Evolutionary conservation across 2,888 invertebrate genomes (phyloP), one percentile per base, ranked within the genome.

Genomic region (Eupithecia insigniata): DNA sequence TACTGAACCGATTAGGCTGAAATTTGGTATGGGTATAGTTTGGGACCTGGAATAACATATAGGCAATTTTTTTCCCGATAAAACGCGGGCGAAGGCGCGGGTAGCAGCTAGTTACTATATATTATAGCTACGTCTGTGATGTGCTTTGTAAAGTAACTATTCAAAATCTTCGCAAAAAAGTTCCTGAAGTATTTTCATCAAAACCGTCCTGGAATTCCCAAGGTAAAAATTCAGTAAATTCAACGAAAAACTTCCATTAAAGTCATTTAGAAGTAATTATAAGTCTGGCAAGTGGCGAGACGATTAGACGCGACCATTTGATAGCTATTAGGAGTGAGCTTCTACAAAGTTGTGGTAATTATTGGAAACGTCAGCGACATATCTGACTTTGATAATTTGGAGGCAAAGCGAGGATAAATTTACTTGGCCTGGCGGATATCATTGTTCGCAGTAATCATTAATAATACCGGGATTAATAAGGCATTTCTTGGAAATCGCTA

Each of bases 241-340:
- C 71, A 71, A 67, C 67, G 75, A 84, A 86, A 87, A 84, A 83
- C 82, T 81, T 81, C 82, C 84, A 84, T 85, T 84, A 86, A 86
- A 87, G 84, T 87, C 80, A 84, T 87, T 87, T 81, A 69, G 77
- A 85, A 88, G 84, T 87, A 85, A 87, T 88, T 87, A 87, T 80
- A 84, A 86, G 82, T 85, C 81, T 76, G 78, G 78, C 80, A 78
- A 78, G 75, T 80, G 79, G 80, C 70, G 74, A 78, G 79, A 77
- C 82, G 82, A 86, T 88, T 85, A 86, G 82, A 82, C 80, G 71
- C 79, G 79, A 80, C 83, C 83, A 83, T 88, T 88, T 87, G 81
- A 85, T 84, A 80, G 84, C 84, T 83, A 86, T 87, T 86, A 87
- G 76, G 76, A 79, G 80, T 83, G 79, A 76, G 74, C 75, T 77